Evolutionary conservation across 2,888 invertebrate species (phyloP).

Genomic region (Cephonodes hylas): DNA sequence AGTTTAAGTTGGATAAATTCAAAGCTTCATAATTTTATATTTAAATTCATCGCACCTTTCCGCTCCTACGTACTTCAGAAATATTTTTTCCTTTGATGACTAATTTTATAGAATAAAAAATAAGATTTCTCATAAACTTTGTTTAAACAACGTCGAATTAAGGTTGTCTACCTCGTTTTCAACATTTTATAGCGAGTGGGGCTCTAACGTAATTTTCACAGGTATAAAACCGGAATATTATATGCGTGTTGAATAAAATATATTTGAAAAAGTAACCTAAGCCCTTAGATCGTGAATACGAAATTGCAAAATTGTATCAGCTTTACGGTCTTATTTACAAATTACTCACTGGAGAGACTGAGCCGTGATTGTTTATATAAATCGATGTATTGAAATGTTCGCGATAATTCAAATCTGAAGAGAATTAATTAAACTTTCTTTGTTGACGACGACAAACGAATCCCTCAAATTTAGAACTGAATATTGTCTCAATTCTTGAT

Average conservation of each 20-base stretch:
- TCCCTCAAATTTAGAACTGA: not conserved
- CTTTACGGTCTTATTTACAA: constrained; percentile 25
- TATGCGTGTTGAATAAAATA: not conserved
- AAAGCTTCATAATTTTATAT: constrained; percentile 4
- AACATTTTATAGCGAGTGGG: constrained; percentile 40
- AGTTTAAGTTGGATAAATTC: not conserved
- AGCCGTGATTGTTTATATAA: not conserved
- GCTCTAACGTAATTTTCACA: constrained; percentile 42
- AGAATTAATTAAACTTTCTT: not conserved
- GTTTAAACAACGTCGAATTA: constrained; percentile 34
- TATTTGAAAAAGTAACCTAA: constrained; percentile 28
- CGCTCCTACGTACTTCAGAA: constrained; percentile 17
- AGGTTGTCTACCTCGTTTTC: constrained; percentile 34
- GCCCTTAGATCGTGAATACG: constrained; percentile 41
- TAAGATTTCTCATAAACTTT: constrained; percentile 29
- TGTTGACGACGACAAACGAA: not conserved
- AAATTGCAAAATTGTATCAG: constrained; percentile 38
- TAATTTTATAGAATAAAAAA: constrained; percentile 26
- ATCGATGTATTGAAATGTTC: not conserved
- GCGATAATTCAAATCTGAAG: not conserved
- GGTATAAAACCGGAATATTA: constrained; percentile 35
- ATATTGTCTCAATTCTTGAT: too few relatives aligned
- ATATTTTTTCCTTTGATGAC: constrained; percentile 23
- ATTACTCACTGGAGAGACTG: not conserved
- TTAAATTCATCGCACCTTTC: constrained; percentile 12